Conservation (phyloP, 2,113 vertebrate genomes). For the Mesitornis unicolor region DNA sequence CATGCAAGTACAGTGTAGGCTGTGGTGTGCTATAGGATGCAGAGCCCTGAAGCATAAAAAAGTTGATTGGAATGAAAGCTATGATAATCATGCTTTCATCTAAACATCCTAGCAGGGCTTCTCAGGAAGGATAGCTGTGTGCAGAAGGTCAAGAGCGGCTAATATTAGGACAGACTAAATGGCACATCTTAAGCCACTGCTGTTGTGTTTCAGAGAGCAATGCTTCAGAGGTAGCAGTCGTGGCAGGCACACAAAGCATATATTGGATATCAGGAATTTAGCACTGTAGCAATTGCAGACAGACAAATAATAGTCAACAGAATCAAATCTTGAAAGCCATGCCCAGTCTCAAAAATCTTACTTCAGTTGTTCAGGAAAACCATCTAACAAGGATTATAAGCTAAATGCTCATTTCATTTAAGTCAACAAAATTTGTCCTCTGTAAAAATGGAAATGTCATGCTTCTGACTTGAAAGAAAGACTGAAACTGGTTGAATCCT, state of each 20-base stretch:
- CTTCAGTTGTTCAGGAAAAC: not conserved
- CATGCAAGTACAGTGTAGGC: fast-evolving
- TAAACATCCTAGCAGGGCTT: not conserved
- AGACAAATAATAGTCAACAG: not conserved
- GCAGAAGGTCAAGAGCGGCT: not conserved
- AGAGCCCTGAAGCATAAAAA: not conserved
- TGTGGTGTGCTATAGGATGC: not conserved
- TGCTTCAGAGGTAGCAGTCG: fast-evolving
- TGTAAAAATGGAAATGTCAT: not conserved
- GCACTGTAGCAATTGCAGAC: not conserved
- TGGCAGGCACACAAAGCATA: not conserved
- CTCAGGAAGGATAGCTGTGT: not conserved
- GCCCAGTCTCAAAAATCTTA: not conserved
- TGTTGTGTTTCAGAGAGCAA: not conserved
- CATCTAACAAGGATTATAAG: not conserved
- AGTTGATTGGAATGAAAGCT: not conserved
- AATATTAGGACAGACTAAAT: not conserved
- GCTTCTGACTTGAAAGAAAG: not conserved
- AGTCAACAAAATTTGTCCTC: not conserved
- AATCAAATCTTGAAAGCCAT: not conserved
- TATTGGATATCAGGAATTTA: not conserved
- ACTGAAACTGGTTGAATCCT: not conserved
- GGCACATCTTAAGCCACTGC: not conserved
- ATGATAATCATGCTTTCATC: not conserved
- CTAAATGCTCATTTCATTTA: not conserved